Percentiles rank a stretch among this genome's conserved stretches.
Conservation (phyloP, 1,140 invertebrate species). For the Nasonia giraulti region DNA sequence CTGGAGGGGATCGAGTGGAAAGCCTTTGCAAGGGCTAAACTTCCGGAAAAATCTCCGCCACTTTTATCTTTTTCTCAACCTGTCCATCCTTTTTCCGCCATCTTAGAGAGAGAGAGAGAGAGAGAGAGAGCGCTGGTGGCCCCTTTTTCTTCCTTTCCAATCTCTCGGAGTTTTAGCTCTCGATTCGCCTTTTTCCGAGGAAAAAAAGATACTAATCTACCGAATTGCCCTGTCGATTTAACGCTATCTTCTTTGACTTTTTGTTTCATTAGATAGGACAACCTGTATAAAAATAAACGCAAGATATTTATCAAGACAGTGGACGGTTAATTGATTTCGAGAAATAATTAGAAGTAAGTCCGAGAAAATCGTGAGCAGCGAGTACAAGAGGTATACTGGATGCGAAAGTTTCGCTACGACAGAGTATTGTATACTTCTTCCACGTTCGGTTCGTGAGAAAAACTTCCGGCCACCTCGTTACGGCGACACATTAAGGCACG, state of each 20-base stretch:
- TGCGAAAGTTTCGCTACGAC: slow-evolving; percentile 4
- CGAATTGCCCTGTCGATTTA: background rate
- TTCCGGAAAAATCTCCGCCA: slow-evolving; percentile 28
- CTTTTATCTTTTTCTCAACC: slow-evolving; percentile 26
- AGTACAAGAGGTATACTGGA: slow-evolving; percentile 27
- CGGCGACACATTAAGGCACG: too few species aligned
- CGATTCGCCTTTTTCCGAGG: background rate
- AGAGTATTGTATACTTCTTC: slow-evolving; percentile 27
- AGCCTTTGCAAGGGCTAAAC: background rate
- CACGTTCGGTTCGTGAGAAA: too few species aligned
- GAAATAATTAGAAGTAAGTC: background rate
- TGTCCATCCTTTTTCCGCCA: slow-evolving; percentile 24
- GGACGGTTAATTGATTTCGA: background rate
- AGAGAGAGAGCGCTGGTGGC: background rate
- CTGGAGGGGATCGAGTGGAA: slow-evolving; percentile 2
- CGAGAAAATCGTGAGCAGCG: slow-evolving; percentile 23
- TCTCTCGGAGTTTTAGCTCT: background rate
- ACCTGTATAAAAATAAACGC: background rate
- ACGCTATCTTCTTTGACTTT: background rate
- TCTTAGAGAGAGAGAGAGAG: background rate
- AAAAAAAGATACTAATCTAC: background rate
- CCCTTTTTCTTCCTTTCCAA: background rate
- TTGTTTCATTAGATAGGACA: too few species aligned
- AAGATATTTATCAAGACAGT: background rate
- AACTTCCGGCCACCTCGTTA: too few species aligned